phyloP scores from a whole-genome alignment of 64 coral and sea anemone species.

The Porites australiensis region DNA sequence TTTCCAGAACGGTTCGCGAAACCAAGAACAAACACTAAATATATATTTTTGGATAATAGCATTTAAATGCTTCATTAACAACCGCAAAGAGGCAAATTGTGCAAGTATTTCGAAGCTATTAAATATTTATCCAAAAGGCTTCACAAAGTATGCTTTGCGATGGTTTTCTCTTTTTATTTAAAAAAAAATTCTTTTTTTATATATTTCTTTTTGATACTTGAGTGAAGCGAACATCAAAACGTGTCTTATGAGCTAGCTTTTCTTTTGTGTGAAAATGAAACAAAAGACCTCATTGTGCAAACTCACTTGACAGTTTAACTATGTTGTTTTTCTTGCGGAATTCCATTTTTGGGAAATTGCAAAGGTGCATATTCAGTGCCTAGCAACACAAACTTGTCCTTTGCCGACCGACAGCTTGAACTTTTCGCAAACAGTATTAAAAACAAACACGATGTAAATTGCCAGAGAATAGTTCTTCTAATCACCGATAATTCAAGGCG shows the following conservation, averaged over 20 bases:
- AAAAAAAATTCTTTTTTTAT: background rate
- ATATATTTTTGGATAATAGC: slow-evolving; percentile 9
- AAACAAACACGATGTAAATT: background rate
- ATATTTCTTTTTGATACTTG: background rate
- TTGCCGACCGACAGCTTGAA: slow-evolving; percentile 7
- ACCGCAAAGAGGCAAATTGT: background rate
- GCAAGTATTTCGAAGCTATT: background rate
- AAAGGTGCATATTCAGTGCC: slow-evolving; percentile 6
- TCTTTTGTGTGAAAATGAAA: slow-evolving; percentile 34
- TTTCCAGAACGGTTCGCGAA: background rate
- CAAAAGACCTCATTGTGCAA: slow-evolving; percentile 36
- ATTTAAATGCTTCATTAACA: slow-evolving; percentile 12
- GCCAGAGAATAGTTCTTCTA: background rate
- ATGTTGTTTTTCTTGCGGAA: slow-evolving; percentile 27
- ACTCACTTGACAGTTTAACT: slow-evolving; percentile 60
- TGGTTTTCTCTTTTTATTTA: background rate
- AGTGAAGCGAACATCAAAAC: slow-evolving; percentile 13
- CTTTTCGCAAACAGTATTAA: slow-evolving; percentile 26
- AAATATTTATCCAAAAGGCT: background rate
- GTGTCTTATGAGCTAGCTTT: slow-evolving; percentile 7
- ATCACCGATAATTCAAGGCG: background rate
- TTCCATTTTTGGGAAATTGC: slow-evolving; percentile 43
- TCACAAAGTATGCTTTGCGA: background rate
- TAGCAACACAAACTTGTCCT: slow-evolving; percentile 29
- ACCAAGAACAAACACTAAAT: background rate